phyloP scores from a whole-genome alignment of 2,797 vertebrate species.

The Sparus aurata region DNA sequence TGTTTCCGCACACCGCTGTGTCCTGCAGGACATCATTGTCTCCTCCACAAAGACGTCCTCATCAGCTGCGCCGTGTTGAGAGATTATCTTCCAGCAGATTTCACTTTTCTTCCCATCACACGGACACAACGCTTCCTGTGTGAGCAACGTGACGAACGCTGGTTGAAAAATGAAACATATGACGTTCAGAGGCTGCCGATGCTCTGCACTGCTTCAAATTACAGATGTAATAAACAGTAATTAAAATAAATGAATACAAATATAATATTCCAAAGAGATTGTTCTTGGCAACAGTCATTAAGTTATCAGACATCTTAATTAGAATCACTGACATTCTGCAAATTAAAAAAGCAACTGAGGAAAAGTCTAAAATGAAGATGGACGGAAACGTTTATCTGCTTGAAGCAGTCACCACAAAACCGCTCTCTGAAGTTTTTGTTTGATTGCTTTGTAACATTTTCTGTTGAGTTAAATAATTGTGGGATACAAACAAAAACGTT shows the following conservation, averaged over 20 bases:
- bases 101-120: conserved; percentile 47
- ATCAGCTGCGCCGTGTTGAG: conserved; percentile 36
- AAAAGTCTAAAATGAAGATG: conserved; percentile 40
- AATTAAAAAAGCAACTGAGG: conserved; percentile 50
- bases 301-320: conserved; percentile 50
- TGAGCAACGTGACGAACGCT: neutral
- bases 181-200: neutral
- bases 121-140: conserved; percentile 22
- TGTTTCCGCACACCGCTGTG: conserved; percentile 28
- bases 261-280: conserved; percentile 12
- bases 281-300: conserved; percentile 46
- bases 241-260: conserved; percentile 41
- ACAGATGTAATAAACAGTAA: conserved; percentile 9
- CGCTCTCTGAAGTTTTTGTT: conserved; percentile 10
- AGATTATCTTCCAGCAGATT: conserved; percentile 60
- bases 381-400: conserved; percentile 15
- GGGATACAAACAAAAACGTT: neutral
- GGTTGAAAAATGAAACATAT: conserved; percentile 20
- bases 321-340: conserved; percentile 39
- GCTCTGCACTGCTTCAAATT: conserved; percentile 10
- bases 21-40: conserved; percentile 62
- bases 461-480: neutral
- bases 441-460: conserved; percentile 20
- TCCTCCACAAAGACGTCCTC: conserved; percentile 45
- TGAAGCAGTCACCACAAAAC: conserved; percentile 38